Percentiles rank a stretch among this genome's conserved stretches.
Conservation (phyloP, 2,888 invertebrate species). For the Dryococelus australis region DNA sequence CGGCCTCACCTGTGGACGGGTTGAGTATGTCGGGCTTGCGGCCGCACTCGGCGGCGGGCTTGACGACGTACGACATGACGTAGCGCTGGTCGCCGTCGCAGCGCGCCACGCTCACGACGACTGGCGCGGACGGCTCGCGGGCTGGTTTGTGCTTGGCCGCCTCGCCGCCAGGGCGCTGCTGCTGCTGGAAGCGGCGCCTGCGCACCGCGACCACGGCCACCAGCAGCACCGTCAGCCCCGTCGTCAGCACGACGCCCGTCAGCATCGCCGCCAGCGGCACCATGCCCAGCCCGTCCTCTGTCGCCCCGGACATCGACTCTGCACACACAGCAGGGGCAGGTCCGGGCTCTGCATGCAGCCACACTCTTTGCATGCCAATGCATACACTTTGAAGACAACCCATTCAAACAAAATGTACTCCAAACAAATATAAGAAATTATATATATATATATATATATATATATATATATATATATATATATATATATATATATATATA, state of each 20-base stretch:
- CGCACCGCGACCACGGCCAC: constrained; percentile 71
- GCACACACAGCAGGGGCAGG: background rate
- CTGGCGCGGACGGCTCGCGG: constrained; percentile 52
- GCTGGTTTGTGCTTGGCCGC: constrained; percentile 60
- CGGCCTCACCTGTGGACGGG: constrained; percentile 66
- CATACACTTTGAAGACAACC: too few species aligned
- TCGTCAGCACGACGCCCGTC: constrained; percentile 70
- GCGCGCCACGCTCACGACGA: constrained; percentile 57
- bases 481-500: too few species aligned
- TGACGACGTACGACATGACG: constrained; percentile 85
- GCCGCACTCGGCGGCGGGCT: constrained; percentile 59
- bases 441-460: too few species aligned
- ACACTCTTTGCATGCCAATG: too few species aligned
- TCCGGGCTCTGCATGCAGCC: too few species aligned
- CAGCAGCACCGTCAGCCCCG: constrained; percentile 69
- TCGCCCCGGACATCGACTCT: constrained; percentile 55
- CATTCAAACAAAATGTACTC: too few species aligned
- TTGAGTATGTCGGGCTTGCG: constrained; percentile 81
- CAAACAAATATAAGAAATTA: too few species aligned
- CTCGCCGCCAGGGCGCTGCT: constrained; percentile 33
- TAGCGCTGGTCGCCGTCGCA: constrained; percentile 74
- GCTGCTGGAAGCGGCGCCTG: constrained; percentile 60
- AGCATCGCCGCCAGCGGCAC: constrained; percentile 75
- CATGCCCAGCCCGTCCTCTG: constrained; percentile 63
- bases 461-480: too few species aligned